phyloP scores from a whole-genome alignment of 2,888 invertebrate genomes.

The Julus scanicus region DNA sequence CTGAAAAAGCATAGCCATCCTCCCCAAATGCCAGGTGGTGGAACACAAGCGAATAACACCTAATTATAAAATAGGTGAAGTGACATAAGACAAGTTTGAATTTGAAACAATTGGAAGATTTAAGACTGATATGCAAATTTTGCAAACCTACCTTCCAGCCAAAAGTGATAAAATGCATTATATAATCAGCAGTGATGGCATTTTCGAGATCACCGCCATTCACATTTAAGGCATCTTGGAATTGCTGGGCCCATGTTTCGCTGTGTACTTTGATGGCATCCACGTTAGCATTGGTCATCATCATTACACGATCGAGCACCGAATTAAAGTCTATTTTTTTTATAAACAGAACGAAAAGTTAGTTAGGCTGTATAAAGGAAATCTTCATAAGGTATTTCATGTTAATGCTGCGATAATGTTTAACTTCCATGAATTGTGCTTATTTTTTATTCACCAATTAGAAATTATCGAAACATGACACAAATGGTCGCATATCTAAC shows the following conservation, averaged over 20 bases:
- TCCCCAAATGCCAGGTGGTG: constrained; percentile 70
- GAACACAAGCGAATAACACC: constrained; percentile 70
- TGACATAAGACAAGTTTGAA: constrained; percentile 41
- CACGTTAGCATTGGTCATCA: constrained; percentile 70
- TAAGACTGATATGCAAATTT: not conserved
- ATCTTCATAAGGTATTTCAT: too few species aligned
- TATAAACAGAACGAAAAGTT: not conserved
- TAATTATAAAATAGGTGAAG: constrained; percentile 59
- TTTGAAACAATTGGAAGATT: too few species aligned
- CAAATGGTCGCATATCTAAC: constrained; percentile 61
- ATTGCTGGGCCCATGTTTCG: constrained; percentile 70
- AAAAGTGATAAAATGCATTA: constrained; percentile 72
- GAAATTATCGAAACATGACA: not conserved
- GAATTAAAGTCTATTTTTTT: constrained; percentile 70
- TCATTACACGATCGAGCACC: constrained; percentile 69
- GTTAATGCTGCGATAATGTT: too few species aligned
- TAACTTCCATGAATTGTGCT: not conserved
- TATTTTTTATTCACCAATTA: too few species aligned
- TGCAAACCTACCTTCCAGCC: constrained; percentile 69
- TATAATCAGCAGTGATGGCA: constrained; percentile 70
- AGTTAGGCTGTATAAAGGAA: not conserved
- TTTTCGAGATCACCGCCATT: constrained; percentile 72
- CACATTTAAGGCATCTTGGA: constrained; percentile 71
- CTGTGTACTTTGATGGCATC: constrained; percentile 70
- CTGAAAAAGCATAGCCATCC: constrained; percentile 72